phyloP scores from a whole-genome alignment of 2,113 vertebrate genomes.

The Gnathonemus echidnorhynchus region DNA sequence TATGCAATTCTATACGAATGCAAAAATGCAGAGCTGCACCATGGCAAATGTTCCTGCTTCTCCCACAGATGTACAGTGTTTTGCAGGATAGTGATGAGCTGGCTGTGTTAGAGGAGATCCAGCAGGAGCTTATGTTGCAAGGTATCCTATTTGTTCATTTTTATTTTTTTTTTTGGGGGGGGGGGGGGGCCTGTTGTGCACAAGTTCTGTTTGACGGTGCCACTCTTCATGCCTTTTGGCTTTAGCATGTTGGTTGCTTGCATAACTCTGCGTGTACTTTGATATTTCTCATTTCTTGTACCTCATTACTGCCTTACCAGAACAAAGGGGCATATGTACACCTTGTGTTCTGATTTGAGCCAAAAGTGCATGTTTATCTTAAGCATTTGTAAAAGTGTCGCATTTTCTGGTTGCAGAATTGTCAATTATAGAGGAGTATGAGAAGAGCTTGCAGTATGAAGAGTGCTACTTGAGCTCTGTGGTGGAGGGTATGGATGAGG shows the following conservation, averaged over 20 bases:
- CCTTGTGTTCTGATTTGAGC: not conserved
- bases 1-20: not conserved
- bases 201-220: not conserved
- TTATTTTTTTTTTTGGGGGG: not conserved
- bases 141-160: slow-evolving; percentile 51
- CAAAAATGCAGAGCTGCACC: not conserved
- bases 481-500: slow-evolving; percentile 67
- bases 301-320: not conserved
- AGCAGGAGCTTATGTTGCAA: slow-evolving; percentile 73
- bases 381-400: not conserved
- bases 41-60: not conserved
- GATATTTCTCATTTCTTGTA: not conserved
- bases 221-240: not conserved
- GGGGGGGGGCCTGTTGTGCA: not conserved
- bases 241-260: not conserved
- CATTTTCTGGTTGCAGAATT: slow-evolving; percentile 59
- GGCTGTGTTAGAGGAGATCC: slow-evolving; percentile 76
- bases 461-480: slow-evolving; percentile 69
- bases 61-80: slow-evolving; percentile 43
- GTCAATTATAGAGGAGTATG: slow-evolving; percentile 70
- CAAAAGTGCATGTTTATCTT: not conserved
- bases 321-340: not conserved
- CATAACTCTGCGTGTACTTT: not conserved
- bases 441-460: slow-evolving; percentile 72
- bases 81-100: slow-evolving; percentile 64